Base-by-base conservation (phyloP, 2,113 vertebrate genomes). In the Cavia aperea region DNA sequence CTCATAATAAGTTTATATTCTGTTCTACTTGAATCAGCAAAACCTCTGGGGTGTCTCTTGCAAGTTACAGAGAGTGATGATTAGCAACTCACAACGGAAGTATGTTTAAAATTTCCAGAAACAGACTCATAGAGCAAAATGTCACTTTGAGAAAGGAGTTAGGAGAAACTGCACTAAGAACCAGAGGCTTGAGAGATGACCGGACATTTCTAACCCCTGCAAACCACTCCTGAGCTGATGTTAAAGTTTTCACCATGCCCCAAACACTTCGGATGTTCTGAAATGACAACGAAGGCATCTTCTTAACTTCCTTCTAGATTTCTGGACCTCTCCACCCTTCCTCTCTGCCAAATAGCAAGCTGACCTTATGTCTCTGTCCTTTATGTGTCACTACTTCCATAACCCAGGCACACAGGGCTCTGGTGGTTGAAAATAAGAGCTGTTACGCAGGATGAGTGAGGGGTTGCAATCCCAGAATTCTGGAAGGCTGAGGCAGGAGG, bases 1-100 rank as follows among this genome's bases (percentile, higher is more conserved):
- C 89, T 82, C 94, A 78, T 95, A 95, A 94, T 94, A 94, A 93
- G 95, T 95, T 96, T 96, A 96, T 84, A 62, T 90, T 93, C 95
- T 93, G 88, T 92, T 96, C 88, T 81, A 89, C 88, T 93, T 65
- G 95, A 96, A 92, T 90, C 54, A 9, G 90, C 3, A 2, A 94
- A 96, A 92, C 77, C 95, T 95, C 92, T 31, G 91, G 94, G 94
- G 73, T 16, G 2, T 89, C 81, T 93, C 94, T 90, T 33, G 51
- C 72, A 88, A 93, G 93, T 92, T 92, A 60, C 70, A 91, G 77
- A 60, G 88, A 60, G 10, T 16, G n/a, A 81, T 49, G 89, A 95
- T 91, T 63, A 94, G 89, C 87, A 82, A 82, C 94, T 96, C 77
- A 43, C 82, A 96, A 79, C 0, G 0, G 88, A 88, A 77, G 46